A percentile compares a stretch with the other conserved stretches of the same genome.
phyloP scores from a whole-genome alignment of 2,797 vertebrate genomes.

The Balearica regulorum region DNA sequence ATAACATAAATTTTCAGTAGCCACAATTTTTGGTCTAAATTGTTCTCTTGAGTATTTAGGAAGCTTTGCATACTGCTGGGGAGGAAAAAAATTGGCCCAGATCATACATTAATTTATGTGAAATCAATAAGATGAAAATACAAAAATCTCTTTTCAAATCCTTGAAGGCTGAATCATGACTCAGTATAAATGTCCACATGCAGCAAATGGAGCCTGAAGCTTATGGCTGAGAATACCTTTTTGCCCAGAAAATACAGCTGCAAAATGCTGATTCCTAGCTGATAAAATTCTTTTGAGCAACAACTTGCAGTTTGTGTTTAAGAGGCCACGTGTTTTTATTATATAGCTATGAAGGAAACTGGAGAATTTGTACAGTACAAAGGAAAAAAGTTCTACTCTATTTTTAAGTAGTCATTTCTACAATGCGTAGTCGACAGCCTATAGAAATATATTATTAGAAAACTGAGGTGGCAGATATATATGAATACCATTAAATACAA shows the following conservation, averaged over 20 bases:
- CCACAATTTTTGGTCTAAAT: background rate
- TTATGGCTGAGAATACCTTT: background rate
- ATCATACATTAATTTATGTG: background rate
- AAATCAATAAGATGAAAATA: background rate
- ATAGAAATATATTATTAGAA: background rate
- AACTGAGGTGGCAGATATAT: slow-evolving; percentile 36
- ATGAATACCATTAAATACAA: slow-evolving; percentile 62
- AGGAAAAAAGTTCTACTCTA: background rate
- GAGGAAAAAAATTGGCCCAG: background rate
- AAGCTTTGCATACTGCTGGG: background rate
- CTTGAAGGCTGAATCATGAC: background rate
- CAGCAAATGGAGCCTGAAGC: background rate
- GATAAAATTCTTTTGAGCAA: background rate
- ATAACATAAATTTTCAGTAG: background rate
- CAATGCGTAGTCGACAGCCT: background rate
- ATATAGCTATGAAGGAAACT: background rate
- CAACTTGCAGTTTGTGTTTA: background rate
- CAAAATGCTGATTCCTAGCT: background rate
- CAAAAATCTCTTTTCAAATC: background rate
- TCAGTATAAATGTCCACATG: background rate
- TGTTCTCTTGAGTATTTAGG: background rate
- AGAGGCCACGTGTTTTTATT: background rate
- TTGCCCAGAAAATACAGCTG: background rate
- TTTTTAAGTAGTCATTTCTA: background rate
- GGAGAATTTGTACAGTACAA: background rate